Base-by-base conservation (phyloP, 1,140 invertebrate genomes). In the Odontomachus brunneus region DNA sequence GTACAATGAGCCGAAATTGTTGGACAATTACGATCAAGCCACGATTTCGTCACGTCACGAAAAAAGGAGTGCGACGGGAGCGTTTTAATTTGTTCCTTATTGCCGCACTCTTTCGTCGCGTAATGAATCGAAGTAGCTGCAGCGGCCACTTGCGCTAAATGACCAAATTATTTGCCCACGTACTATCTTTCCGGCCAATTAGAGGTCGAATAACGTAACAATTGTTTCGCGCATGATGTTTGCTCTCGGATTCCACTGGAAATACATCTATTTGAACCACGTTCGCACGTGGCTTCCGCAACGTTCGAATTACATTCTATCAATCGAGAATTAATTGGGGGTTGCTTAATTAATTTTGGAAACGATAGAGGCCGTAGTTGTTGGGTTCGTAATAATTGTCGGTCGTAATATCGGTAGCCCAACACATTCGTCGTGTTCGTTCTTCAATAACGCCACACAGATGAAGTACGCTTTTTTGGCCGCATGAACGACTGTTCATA, bases 251-350 rank as follows among this genome's bases (percentile, higher is more conserved):
- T 80, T 80, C 17, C 51, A 57, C 44, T 69, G 38, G 65, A 69
- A n/a, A 57, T 57, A 44, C 44, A 44, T 53, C 51, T 53, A 78
- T 78, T 55, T 48, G n/a, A n/a, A 22, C 19, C 48, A n/a, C n/a
- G 51, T 80, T 69, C 33, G 33, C 63, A 44, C 63, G 75, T 48
- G 53, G 75, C 65, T 80, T 80, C 51, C 51, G 26, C 44, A 75
- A 51, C 59, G 65, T 63, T 80, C 69, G 75, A 80, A 80, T 80
- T 69, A 80, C 65, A 80, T 80, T 59, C 65, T 17, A 48, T 80
- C 75, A 71, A 78, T 80, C 53, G 65, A 48, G 65, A 71, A 80
- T 80, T 80, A 80, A 80, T 80, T 80, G 75, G 48, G 65, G 26
- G 24, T 22, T 48, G 65, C 53, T 71, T 80, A 80, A 80, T 71